Evolutionary conservation across 30 jellyfish, hydroid and myxozoan genomes (phyloP).

Genomic region (Cassiopea xamachana): DNA sequence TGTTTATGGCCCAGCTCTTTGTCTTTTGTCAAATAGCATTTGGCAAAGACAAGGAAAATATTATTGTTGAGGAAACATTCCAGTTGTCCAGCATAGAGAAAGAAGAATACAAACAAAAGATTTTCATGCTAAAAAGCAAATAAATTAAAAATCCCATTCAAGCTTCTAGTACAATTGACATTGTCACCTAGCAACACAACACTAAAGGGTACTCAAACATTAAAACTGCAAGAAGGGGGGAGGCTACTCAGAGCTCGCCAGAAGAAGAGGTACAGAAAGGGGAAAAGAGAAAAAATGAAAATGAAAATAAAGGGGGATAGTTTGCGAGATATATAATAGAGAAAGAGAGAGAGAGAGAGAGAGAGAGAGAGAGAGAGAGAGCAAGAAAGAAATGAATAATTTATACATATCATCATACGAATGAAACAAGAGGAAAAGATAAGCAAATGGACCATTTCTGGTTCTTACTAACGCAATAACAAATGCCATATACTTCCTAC

Average conservation of each 20-base stretch:
- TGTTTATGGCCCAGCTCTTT: conserved; percentile 6
- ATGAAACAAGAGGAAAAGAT: no score
- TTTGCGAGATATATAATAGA: no score
- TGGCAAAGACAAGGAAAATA: conserved; percentile 36
- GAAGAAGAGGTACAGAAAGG: no score
- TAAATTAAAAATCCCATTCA: conserved; percentile 34
- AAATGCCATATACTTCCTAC: no score
- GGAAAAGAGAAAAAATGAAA: no score
- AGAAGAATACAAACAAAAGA: conserved; percentile 21
- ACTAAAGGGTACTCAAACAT: conserved; percentile 21
- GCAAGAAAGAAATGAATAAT: no score
- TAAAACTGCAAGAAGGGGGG: background rate
- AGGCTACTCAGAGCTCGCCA: background rate
- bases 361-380: no score
- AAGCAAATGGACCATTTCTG: no score
- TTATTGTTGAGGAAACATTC: conserved; percentile 23
- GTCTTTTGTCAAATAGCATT: conserved; percentile 11
- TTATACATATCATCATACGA: no score
- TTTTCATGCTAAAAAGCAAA: conserved; percentile 25
- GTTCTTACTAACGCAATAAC: no score
- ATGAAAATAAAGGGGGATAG: no score
- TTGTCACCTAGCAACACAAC: conserved; percentile 41
- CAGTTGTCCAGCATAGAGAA: conserved; percentile 13
- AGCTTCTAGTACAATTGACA: conserved; percentile 24
- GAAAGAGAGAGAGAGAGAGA: no score